A percentile compares a stretch with the other conserved stretches of the same genome.
Conservation (phyloP, 2,113 vertebrate genomes). For the Piaya cayana region DNA sequence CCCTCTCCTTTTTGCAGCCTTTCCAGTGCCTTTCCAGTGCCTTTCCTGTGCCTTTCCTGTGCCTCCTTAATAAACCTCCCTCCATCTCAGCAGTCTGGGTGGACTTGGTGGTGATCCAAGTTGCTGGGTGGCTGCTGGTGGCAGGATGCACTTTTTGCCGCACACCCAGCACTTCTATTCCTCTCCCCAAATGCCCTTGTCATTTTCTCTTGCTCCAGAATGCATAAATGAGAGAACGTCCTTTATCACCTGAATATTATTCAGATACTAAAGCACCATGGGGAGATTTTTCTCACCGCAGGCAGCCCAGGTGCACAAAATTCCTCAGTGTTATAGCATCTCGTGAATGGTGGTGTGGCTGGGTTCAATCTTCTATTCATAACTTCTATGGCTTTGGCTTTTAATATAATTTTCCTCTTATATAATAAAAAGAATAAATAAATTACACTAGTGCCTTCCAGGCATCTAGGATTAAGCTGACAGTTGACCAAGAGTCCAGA, state of each 20-base stretch:
- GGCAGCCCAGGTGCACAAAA: constrained; percentile 51
- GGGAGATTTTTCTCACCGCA: constrained; percentile 52
- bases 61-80: not conserved
- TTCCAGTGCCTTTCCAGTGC: not conserved
- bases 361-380: constrained; percentile 39
- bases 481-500: constrained; percentile 65
- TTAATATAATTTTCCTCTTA: constrained; percentile 64
- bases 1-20: not conserved
- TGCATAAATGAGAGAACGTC: constrained; percentile 63
- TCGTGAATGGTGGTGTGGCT: not conserved
- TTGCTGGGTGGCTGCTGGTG: not conserved
- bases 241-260: constrained; percentile 67
- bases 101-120: not conserved
- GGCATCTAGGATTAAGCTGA: constrained; percentile 67
- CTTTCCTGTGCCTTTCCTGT: not conserved
- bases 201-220: constrained; percentile 47
- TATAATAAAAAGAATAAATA: constrained; percentile 75
- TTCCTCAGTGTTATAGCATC: constrained; percentile 61
- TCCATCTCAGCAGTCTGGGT: not conserved
- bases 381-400: constrained; percentile 42
- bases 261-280: constrained; percentile 35
- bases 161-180: not conserved
- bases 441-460: constrained; percentile 52
- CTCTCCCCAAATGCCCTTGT: constrained; percentile 43
- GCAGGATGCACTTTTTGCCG: not conserved